These are phyloP conservation scores for Gymnosoma rotundatum DNA, from an alignment of 2,888 invertebrate species.

Conservation along the genomic window DNA sequence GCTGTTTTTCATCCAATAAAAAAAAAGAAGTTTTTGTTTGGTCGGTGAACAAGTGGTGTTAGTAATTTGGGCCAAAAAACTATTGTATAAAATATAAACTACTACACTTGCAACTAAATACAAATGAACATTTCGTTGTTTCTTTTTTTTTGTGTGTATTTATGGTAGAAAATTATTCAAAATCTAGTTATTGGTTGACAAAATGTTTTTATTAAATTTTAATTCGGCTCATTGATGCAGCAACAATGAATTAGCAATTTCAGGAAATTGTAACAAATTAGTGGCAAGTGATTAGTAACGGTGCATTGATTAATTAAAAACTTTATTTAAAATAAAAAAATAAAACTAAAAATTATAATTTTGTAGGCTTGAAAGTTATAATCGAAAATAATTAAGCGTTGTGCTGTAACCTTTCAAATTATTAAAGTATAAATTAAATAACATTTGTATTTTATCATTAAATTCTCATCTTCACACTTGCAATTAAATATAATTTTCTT, in stretches of 20 bases:
- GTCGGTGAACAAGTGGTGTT: neutral
- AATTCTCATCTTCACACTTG: constrained; percentile 71
- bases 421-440: neutral
- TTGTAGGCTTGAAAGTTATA: neutral
- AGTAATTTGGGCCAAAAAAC: constrained; percentile 1
- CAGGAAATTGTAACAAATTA: constrained; percentile 80
- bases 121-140: neutral
- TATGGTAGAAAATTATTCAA: neutral
- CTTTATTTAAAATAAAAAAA: constrained; percentile 35
- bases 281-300: constrained; percentile 79
- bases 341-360: constrained; percentile 4
- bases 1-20: neutral
- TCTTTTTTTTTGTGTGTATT: neutral
- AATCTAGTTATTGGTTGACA: constrained; percentile 3
- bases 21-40: neutral
- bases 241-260: constrained; percentile 76
- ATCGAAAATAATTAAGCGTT: neutral
- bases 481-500: constrained; percentile 55
- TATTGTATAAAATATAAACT: constrained; percentile 13
- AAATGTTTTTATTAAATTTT: constrained; percentile 58
- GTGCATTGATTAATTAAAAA: constrained; percentile 72
- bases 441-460: constrained; percentile 51
- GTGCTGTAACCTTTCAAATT: neutral
- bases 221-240: constrained; percentile 65
- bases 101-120: neutral